A percentile compares a stretch with the other conserved stretches of the same genome.
Evolutionary conservation across 2,113 vertebrate genomes (phyloP).

Genomic region (Empidonax alnorum): DNA sequence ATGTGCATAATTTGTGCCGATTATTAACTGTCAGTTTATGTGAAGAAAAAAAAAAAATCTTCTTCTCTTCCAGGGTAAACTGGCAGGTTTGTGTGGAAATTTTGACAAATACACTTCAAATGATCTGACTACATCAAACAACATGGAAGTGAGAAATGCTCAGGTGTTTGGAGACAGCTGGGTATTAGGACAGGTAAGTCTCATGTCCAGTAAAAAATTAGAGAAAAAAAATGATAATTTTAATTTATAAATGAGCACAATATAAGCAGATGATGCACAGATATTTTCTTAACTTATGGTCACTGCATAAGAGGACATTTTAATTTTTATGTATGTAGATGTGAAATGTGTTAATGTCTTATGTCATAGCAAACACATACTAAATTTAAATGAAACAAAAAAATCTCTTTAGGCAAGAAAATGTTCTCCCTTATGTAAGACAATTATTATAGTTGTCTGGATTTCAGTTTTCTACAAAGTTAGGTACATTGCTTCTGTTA

Average conservation of each 20-base stretch:
- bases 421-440: background rate
- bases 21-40: background rate
- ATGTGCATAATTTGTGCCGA: fast-evolving
- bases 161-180: constrained; percentile 97
- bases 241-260: background rate
- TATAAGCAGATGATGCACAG: background rate
- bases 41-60: background rate
- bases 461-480: background rate
- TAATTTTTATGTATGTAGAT: background rate
- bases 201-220: background rate
- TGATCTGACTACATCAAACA: constrained; percentile 96
- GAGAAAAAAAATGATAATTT: background rate
- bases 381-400: background rate
- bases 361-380: background rate
- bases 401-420: background rate
- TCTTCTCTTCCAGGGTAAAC: constrained; percentile 82
- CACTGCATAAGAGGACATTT: background rate
- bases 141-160: constrained; percentile 95
- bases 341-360: background rate
- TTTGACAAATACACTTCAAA: constrained; percentile 98
- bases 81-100: constrained; percentile 94
- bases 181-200: constrained; percentile 91
- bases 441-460: background rate
- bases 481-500: background rate
- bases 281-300: background rate